Evolutionary conservation across 2,113 vertebrate species (phyloP).

Genomic region (Columba janthina): DNA sequence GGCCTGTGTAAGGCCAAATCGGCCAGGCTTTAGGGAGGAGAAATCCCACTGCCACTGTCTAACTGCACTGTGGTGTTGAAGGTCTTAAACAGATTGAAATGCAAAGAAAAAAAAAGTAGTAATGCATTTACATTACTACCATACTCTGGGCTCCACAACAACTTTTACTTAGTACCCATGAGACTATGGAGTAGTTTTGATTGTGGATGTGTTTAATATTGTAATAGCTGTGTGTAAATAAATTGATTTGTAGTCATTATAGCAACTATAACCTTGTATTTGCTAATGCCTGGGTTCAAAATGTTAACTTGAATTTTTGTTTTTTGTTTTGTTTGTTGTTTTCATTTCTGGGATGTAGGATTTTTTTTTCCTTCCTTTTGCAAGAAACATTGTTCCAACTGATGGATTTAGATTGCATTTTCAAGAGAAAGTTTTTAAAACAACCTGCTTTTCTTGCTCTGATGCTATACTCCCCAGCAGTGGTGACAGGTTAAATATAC

Average conservation of each 20-base stretch:
- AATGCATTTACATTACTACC: background rate
- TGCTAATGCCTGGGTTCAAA: background rate
- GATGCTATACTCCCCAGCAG: background rate
- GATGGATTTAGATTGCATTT: background rate
- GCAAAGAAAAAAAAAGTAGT: background rate
- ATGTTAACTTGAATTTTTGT: background rate
- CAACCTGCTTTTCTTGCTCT: background rate
- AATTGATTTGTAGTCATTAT: constrained; percentile 16
- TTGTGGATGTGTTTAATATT: constrained; percentile 10
- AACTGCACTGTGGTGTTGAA: background rate
- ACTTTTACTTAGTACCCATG: background rate
- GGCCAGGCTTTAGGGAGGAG: background rate
- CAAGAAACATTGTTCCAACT: background rate
- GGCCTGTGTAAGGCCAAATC: background rate
- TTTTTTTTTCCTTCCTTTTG: background rate
- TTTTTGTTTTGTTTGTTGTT: background rate
- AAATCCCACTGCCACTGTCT: background rate
- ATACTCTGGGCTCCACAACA: background rate
- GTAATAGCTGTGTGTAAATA: constrained; percentile 16
- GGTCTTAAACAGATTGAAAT: background rate
- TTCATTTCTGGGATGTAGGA: background rate
- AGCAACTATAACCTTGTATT: background rate
- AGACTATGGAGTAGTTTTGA: background rate
- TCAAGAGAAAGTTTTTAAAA: background rate
- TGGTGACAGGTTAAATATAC: background rate